Conservation (phyloP, 2,113 vertebrate genomes). For the Alosa alosa region DNA sequence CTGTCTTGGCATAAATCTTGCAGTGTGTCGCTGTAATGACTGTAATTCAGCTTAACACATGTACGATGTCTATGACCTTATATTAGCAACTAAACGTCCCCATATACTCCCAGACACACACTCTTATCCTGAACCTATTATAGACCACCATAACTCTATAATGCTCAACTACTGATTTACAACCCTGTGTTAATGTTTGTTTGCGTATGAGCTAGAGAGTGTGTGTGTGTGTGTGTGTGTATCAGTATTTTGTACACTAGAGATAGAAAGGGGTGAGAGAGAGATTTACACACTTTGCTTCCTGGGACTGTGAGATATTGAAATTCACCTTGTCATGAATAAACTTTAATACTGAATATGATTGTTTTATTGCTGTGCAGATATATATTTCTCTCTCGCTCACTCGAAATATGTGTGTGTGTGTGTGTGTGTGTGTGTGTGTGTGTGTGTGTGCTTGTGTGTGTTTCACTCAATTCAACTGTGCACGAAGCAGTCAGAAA, state of each 20-base stretch:
- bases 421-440: background rate
- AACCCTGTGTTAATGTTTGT: background rate
- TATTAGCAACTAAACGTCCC: background rate
- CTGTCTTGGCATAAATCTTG: background rate
- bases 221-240: background rate
- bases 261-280: background rate
- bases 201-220: background rate
- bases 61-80: background rate
- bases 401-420: background rate
- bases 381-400: background rate
- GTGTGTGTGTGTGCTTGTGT: background rate
- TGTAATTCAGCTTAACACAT: background rate
- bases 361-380: background rate
- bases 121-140: background rate
- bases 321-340: background rate
- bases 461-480: background rate
- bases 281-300: background rate
- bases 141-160: background rate
- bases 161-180: slow-evolving; percentile 13
- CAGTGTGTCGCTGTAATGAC: background rate
- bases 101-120: slow-evolving; percentile 1
- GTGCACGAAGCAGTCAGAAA: background rate
- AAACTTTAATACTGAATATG: background rate
- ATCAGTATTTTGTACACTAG: background rate
- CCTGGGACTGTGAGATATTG: background rate